Conservation (phyloP, 64 coral and sea anemone genomes). For the Pocillopora verrucosa region DNA sequence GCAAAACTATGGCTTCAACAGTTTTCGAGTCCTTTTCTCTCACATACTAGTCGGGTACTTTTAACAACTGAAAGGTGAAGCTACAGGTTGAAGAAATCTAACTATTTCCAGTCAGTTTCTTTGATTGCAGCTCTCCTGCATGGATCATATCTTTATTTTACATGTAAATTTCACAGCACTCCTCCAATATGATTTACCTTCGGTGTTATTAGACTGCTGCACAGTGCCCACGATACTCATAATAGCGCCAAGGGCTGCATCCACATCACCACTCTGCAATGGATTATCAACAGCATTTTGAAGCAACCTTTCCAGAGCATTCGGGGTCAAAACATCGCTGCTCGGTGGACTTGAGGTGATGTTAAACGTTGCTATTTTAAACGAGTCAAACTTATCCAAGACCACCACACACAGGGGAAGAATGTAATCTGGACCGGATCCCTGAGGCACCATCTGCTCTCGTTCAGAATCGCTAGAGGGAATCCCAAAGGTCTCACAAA, state of each 20-base stretch:
- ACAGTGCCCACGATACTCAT: neutral
- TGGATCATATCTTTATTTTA: no score
- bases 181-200: neutral
- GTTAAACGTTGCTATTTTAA: neutral
- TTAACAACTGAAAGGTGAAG: no score
- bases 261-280: neutral
- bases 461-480: neutral
- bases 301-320: neutral
- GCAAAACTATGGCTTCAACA: no score
- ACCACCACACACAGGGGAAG: slow-evolving; percentile 14
- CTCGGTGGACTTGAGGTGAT: slow-evolving; percentile 11
- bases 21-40: no score
- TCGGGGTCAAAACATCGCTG: neutral
- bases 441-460: neutral
- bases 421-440: neutral
- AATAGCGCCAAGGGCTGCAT: neutral
- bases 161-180: neutral
- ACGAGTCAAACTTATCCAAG: neutral
- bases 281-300: neutral
- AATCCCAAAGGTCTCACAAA: neutral
- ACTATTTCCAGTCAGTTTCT: no score
- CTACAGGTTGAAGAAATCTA: no score
- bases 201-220: neutral
- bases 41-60: no score
- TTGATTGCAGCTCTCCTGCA: no score